Conservation (phyloP, 2,888 invertebrate species). For the Sympetrum striolatum region DNA sequence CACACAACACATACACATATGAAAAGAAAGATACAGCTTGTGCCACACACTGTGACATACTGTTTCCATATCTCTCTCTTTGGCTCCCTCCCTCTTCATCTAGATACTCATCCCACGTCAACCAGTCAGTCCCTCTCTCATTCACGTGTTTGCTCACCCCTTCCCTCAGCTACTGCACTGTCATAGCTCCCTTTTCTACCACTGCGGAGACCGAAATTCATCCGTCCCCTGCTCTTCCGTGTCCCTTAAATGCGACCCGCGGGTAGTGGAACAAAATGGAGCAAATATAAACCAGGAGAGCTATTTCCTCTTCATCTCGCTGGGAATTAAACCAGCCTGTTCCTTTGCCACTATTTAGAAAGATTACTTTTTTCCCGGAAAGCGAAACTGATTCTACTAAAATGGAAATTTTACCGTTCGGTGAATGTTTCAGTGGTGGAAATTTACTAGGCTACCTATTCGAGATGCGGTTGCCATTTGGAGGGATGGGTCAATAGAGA, state of each 20-base stretch:
- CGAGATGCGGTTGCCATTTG: not conserved
- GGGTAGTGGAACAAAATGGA: not conserved
- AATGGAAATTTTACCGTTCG: not conserved
- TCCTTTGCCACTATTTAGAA: not conserved
- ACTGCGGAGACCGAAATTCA: not conserved
- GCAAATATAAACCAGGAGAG: not conserved
- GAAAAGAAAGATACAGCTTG: conserved; percentile 3
- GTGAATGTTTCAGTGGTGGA: not conserved
- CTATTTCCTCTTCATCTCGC: not conserved
- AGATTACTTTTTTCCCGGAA: not conserved
- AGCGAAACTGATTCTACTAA: not conserved
- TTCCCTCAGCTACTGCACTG: not conserved
- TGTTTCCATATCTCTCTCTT: conserved; percentile 2
- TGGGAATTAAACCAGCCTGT: not conserved
- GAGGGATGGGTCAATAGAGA: not conserved
- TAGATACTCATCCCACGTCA: not conserved
- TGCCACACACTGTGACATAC: not conserved
- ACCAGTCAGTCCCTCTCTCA: not conserved
- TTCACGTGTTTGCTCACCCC: not conserved
- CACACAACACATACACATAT: not conserved
- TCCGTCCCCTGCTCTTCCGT: not conserved
- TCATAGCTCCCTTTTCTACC: not conserved
- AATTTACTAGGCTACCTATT: not conserved
- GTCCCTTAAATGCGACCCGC: not conserved
- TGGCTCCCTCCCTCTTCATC: not conserved